Evolutionary conservation across 2,797 vertebrate species (phyloP).

Genomic region (Macrochelys suwanniensis): DNA sequence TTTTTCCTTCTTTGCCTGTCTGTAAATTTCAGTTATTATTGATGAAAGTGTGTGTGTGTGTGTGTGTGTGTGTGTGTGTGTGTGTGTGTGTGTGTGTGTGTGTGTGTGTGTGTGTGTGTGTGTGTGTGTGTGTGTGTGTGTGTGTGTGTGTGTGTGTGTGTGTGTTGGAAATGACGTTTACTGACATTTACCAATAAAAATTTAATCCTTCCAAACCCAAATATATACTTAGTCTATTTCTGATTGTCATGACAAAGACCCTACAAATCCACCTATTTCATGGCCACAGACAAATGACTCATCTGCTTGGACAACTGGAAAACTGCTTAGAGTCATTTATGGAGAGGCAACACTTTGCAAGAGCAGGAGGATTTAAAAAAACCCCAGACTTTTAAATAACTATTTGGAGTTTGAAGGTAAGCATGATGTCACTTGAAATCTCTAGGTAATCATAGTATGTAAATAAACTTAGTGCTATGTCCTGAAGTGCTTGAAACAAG

Average conservation of each 20-base stretch:
- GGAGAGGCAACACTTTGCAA: conserved; percentile 51
- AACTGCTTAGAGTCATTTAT: conserved; percentile 52
- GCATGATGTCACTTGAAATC: neutral
- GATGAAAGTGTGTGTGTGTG: neutral
- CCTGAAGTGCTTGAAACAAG: conserved; percentile 46
- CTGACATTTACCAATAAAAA: neutral
- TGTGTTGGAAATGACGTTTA: neutral
- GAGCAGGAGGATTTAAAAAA: neutral
- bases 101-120: neutral
- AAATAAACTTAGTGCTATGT: conserved; percentile 42
- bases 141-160: too few species aligned
- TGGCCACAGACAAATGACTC: conserved; percentile 50
- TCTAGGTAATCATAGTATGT: conserved; percentile 15
- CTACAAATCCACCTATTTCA: conserved; percentile 51
- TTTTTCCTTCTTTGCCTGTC: neutral
- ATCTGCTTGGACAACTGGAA: conserved; percentile 65
- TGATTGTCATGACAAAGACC: conserved; percentile 40
- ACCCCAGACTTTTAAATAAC: conserved; percentile 26
- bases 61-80: too few species aligned
- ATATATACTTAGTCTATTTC: neutral
- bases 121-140: too few species aligned
- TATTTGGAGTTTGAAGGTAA: conserved; percentile 19
- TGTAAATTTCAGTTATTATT: neutral
- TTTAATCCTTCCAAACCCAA: neutral
- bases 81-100: neutral